These are phyloP conservation scores for Australoheros scitulus DNA, from an alignment of 2,113 vertebrate genomes.

Conservation along the genomic window DNA sequence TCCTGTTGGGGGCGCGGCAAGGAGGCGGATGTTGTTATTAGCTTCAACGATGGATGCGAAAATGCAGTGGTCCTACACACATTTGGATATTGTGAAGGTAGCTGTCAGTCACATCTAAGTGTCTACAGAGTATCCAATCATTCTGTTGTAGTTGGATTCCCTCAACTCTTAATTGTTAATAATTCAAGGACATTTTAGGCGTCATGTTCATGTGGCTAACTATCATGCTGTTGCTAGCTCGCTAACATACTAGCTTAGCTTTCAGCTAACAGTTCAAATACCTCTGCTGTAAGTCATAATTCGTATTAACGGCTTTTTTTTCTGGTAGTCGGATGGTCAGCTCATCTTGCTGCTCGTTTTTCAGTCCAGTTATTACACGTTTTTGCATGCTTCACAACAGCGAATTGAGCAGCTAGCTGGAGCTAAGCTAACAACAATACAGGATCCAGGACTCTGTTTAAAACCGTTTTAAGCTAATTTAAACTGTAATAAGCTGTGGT, in stretches of 20 bases:
- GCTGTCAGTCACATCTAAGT: not conserved
- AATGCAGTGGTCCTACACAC: slow-evolving; percentile 16
- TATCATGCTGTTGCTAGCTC: slow-evolving; percentile 31
- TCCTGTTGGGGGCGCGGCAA: not conserved
- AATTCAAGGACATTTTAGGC: not conserved
- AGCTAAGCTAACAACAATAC: slow-evolving; percentile 35
- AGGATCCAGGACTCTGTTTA: not conserved
- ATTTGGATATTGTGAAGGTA: slow-evolving; percentile 57
- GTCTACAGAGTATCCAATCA: not conserved
- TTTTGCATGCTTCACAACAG: not conserved
- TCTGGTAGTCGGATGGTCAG: fast-evolving
- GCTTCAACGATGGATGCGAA: slow-evolving; percentile 33
- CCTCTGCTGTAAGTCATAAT: fast-evolving
- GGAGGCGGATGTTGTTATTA: slow-evolving; percentile 49
- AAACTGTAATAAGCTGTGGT: not conserved
- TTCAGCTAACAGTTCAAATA: not conserved
- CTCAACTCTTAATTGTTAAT: fast-evolving
- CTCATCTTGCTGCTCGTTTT: not conserved
- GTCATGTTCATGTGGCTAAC: not conserved
- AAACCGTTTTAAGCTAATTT: not conserved
- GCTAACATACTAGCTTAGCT: slow-evolving; percentile 3
- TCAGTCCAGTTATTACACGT: fast-evolving
- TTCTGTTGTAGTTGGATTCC: not conserved
- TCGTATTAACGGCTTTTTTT: not conserved
- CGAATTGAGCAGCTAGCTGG: not conserved